phyloP scores from a whole-genome alignment of 2,797 vertebrate genomes.

The Lindbergichthys nudifrons region DNA sequence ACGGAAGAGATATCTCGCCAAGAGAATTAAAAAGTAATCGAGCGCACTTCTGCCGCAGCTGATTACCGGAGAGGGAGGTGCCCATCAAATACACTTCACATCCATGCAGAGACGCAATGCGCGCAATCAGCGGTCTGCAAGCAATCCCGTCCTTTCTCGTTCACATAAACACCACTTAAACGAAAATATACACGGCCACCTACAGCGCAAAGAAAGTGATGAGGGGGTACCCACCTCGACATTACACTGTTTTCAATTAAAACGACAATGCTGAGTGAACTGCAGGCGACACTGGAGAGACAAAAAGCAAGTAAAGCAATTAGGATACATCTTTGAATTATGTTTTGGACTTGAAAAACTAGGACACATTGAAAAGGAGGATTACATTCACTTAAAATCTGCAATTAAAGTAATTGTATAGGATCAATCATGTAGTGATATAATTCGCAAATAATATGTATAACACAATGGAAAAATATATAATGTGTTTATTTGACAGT shows the following conservation, averaged over 20 bases:
- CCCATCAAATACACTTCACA: slow-evolving; percentile 76
- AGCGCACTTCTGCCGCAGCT: slow-evolving; percentile 73
- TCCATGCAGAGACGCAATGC: slow-evolving; percentile 78
- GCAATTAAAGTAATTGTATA: background rate
- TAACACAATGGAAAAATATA: background rate
- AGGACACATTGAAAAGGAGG: fast-evolving
- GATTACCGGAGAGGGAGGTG: slow-evolving; percentile 81
- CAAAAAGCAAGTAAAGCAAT: slow-evolving; percentile 34
- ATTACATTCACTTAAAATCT: background rate
- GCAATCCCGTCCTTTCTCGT: slow-evolving; percentile 93
- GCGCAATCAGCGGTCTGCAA: slow-evolving; percentile 90
- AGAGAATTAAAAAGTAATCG: slow-evolving; percentile 73
- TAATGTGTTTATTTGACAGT: background rate
- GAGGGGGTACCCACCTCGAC: slow-evolving; percentile 77
- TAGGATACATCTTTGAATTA: slow-evolving; percentile 7
- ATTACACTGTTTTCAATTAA: slow-evolving; percentile 84
- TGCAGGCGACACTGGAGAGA: slow-evolving; percentile 56
- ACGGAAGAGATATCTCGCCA: slow-evolving; percentile 54
- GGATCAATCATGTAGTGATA: background rate
- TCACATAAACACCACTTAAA: slow-evolving; percentile 95
- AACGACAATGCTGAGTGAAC: slow-evolving; percentile 70
- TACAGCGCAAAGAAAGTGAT: slow-evolving; percentile 87
- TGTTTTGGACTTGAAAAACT: background rate
- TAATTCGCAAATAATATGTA: background rate
- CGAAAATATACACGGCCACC: slow-evolving; percentile 97